Conservation (phyloP, 2,797 vertebrate species). For the Phoebastria nigripes region DNA sequence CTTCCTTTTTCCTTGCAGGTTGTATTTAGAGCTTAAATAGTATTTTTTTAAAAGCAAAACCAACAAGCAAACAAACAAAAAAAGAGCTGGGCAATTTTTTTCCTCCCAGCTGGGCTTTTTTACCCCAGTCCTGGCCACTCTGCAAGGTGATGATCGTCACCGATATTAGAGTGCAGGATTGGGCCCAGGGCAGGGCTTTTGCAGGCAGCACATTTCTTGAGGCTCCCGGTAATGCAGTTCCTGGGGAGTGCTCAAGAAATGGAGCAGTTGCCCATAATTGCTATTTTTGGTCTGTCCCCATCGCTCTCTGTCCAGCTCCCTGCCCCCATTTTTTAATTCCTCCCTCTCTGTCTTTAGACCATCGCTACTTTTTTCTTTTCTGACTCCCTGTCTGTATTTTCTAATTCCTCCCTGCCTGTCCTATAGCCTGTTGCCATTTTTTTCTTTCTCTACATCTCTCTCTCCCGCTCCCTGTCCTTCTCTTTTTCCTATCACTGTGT, state of each 20-base stretch:
- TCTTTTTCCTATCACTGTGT: too few relatives aligned
- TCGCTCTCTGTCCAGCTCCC: not conserved
- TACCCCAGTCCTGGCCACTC: not conserved
- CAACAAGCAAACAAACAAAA: too few relatives aligned
- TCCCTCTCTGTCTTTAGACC: not conserved
- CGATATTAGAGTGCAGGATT: too few relatives aligned
- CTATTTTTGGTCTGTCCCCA: too few relatives aligned
- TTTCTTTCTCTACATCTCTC: too few relatives aligned
- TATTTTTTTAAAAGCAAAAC: too few relatives aligned
- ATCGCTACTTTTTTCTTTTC: not conserved
- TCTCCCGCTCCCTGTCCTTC: too few relatives aligned
- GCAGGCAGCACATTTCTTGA: not conserved
- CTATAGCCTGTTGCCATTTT: too few relatives aligned
- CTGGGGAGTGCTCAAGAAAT: not conserved
- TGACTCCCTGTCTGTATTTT: too few relatives aligned
- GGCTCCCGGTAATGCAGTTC: not conserved
- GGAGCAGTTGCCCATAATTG: not conserved
- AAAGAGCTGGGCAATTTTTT: too few relatives aligned
- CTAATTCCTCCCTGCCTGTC: too few relatives aligned
- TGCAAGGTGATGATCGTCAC: not conserved
- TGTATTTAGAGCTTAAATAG: not conserved
- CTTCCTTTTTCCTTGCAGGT: not conserved
- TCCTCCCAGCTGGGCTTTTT: too few relatives aligned
- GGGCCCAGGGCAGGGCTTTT: not conserved
- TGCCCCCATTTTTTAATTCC: not conserved